Percentiles rank a stretch among this genome's conserved stretches.
Conservation (phyloP, 2,888 invertebrate species). For the Gortyna flavago region DNA sequence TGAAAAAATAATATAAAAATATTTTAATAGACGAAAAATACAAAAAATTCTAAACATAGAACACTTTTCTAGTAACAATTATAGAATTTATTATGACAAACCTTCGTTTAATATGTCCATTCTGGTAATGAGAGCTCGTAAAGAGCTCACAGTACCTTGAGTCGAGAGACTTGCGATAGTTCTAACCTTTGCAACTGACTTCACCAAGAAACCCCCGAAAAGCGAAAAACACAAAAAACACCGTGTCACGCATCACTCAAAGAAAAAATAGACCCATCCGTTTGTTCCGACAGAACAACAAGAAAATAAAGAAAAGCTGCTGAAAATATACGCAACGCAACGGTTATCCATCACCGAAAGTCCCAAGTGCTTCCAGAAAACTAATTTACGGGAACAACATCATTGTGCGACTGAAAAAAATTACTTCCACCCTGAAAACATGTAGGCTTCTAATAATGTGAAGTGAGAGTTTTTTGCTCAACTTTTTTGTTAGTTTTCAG, state of each 20-base stretch:
- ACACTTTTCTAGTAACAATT: too few relatives aligned
- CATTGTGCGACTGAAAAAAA: conserved; percentile 63
- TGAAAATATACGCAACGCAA: conserved; percentile 56
- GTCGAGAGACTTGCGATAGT: too few relatives aligned
- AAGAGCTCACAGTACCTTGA: not conserved
- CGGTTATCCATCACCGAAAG: conserved; percentile 67
- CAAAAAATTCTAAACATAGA: too few relatives aligned
- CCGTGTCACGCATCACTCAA: conserved; percentile 47
- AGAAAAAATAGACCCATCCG: conserved; percentile 51
- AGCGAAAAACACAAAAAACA: conserved; percentile 34
- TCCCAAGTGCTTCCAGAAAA: conserved; percentile 66
- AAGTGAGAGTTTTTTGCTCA: conserved; percentile 7
- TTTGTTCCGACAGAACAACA: conserved; percentile 42
- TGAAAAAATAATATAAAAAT: too few relatives aligned
- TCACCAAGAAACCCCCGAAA: conserved; percentile 1
- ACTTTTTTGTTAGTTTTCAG: conserved; percentile 11
- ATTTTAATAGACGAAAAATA: too few relatives aligned
- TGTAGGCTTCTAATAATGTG: conserved; percentile 37
- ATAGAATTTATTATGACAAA: not conserved
- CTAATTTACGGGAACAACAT: conserved; percentile 69
- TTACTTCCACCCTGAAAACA: conserved; percentile 48
- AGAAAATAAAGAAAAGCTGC: conserved; percentile 25
- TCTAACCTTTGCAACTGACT: not conserved
- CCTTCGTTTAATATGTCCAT: not conserved
- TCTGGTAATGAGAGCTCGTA: not conserved